These are phyloP conservation scores for Sisor rabdophorus DNA, from an alignment of 2,113 vertebrate species.

Conservation along the genomic window DNA sequence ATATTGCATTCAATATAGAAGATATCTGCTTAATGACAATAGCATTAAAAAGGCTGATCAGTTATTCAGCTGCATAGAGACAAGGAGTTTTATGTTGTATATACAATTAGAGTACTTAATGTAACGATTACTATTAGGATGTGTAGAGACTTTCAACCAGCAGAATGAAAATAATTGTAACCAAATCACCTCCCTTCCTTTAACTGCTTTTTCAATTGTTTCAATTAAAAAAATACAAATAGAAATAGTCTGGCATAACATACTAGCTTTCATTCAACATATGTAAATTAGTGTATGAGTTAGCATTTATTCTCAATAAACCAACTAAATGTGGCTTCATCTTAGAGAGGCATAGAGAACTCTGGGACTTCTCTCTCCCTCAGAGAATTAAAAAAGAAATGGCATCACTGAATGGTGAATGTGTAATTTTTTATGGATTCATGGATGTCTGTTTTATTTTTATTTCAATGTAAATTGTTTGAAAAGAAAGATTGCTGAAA, in stretches of 20 bases:
- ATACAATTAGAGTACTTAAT: no score
- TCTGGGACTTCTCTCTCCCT: not conserved
- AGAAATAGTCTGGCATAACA: not conserved
- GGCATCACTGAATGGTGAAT: conserved; percentile 46
- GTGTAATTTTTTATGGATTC: conserved; percentile 42
- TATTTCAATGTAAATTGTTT: not conserved
- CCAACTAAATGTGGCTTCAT: not conserved
- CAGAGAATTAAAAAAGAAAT: not conserved
- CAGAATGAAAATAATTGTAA: no score
- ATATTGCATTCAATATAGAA: not conserved
- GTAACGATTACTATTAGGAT: no score
- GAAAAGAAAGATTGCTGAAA: conserved; percentile 1
- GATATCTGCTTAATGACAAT: no score
- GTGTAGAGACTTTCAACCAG: no score
- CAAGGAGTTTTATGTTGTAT: no score
- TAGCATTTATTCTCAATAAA: not conserved
- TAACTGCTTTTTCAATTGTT: not conserved
- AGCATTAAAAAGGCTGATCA: no score
- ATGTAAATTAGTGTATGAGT: not conserved
- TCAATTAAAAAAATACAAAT: not conserved
- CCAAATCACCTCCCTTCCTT: no score
- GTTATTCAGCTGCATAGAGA: no score
- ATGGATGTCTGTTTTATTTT: conserved; percentile 33
- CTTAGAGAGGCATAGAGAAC: not conserved
- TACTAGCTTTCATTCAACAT: not conserved